These are phyloP conservation scores for Sebastes trivittatus DNA, from an alignment of 2,797 vertebrate species.

Conservation along the genomic window DNA sequence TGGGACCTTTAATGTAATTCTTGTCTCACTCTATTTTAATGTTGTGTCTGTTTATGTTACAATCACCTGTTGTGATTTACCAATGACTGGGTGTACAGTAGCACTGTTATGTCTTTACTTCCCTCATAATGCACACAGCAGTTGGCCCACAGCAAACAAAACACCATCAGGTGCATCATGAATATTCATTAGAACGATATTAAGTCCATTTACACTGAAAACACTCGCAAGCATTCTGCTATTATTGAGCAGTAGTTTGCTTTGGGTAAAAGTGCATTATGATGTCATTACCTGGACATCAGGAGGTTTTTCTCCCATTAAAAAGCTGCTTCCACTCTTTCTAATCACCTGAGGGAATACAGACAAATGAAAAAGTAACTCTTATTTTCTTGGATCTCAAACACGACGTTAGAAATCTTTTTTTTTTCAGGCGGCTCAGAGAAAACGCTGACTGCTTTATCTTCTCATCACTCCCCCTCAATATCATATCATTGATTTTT, in stretches of 20 bases:
- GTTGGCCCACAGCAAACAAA: neutral
- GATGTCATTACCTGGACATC: neutral
- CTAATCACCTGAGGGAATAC: neutral
- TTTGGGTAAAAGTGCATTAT: neutral
- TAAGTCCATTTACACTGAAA: neutral
- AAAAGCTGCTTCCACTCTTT: neutral
- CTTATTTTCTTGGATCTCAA: neutral
- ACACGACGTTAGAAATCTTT: neutral
- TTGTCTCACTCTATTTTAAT: neutral
- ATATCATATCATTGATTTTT: neutral
- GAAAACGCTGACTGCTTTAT: neutral
- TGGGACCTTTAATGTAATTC: neutral
- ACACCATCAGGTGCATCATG: neutral
- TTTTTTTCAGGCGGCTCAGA: neutral
- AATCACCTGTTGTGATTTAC: neutral
- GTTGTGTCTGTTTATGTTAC: too few relatives aligned
- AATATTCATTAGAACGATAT: conserved; percentile 1
- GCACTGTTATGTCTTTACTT: neutral
- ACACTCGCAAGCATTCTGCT: neutral
- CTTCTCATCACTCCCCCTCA: neutral
- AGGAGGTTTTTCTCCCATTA: neutral
- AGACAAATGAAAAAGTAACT: neutral
- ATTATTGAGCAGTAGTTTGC: neutral
- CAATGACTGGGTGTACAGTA: neutral
- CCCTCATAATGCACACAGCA: neutral